Evolutionary conservation across 1,140 invertebrate genomes (phyloP), one percentile per base, ranked within the genome.

Genomic region (Lutraria rhynchaena): DNA sequence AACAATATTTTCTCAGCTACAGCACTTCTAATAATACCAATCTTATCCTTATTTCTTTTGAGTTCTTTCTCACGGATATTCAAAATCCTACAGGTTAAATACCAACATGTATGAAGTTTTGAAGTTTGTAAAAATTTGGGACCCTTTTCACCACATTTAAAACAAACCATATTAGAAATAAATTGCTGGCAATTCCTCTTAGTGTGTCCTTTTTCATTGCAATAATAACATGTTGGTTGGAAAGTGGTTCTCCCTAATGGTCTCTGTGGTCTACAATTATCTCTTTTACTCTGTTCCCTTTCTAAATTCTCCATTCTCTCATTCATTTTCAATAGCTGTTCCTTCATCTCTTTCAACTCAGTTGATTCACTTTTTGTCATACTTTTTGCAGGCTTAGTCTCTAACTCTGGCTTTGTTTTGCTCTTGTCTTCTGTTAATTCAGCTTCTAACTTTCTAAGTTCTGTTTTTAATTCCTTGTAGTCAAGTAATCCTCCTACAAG

Each of bases 391-490:
- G 31, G 57, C 13, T 53, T 58, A 15, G 57, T 1, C 24, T 75
- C 37, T 37, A 11, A 58, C 44, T 70, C 37, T 46, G 24, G 3
- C 7, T 22, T 35, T 3, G 2, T 35, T 19, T 15, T 1, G 7
- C 9, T 1, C 4, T 22, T 9, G 9, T 35, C 51, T 57, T 44
- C 37, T 27, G 37, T 44, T n/a, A 46, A n/a, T 13, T 57, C 41
- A n/a, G 22, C 19, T 29, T 75, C 55, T n/a, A 75, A 22, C 24
- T 75, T 75, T 22, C 71, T 60, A 9, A 75, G 33, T 61, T 75
- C 71, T 7, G 3, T 60, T 19, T 49, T 75, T 19, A 75, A 75
- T 7, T 37, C 35, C 13, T 75, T 37, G 61, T 75, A 75, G 1
- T 49, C 37, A 2, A 19, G 19, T 3, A 74, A 33, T 29, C 35